Percentiles rank a stretch among this genome's conserved stretches.
Conservation (phyloP, 1,140 invertebrate species). For the Drosophila takahashii region DNA sequence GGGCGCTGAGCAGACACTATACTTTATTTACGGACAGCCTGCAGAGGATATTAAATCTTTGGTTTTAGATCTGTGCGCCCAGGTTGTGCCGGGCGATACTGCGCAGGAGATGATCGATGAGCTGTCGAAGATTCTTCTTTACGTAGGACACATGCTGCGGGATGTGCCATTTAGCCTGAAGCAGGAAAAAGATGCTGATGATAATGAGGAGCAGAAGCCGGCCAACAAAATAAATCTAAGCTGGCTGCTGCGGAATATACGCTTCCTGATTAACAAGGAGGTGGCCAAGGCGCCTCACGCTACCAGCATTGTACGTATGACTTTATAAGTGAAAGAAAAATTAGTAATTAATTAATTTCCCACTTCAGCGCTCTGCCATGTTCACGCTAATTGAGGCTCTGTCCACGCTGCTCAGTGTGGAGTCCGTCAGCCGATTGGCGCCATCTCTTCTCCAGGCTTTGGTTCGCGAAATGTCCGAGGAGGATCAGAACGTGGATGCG, state of each 20-base stretch:
- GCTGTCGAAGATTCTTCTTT: conserved; percentile 90
- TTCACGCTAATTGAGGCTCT: conserved; percentile 91
- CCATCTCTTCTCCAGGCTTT: conserved; percentile 88
- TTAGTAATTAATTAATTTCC: background rate
- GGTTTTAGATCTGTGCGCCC: conserved; percentile 90
- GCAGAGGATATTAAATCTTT: conserved; percentile 88
- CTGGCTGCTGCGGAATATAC: conserved; percentile 87
- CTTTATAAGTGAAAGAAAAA: too few relatives aligned
- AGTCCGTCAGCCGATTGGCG: conserved; percentile 85
- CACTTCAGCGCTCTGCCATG: conserved; percentile 87
- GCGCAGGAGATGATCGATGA: conserved; percentile 88
- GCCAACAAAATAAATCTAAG: conserved; percentile 80
- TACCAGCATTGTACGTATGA: conserved; percentile 85
- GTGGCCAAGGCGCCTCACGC: conserved; percentile 85
- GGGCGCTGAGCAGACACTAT: conserved; percentile 44
- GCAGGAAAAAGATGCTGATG: conserved; percentile 48
- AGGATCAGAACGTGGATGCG: conserved; percentile 86
- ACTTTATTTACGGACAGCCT: conserved; percentile 88
- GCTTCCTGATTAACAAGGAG: conserved; percentile 87
- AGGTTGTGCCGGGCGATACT: conserved; percentile 88
- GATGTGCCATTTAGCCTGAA: conserved; percentile 84
- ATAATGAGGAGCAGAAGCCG: conserved; percentile 11
- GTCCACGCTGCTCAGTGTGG: conserved; percentile 86
- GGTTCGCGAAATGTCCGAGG: conserved; percentile 88
- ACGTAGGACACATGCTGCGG: conserved; percentile 88